Percentiles rank a stretch among this genome's conserved stretches.
Conservation (phyloP, 2,888 invertebrate genomes). For the Heliothis peltigera region DNA sequence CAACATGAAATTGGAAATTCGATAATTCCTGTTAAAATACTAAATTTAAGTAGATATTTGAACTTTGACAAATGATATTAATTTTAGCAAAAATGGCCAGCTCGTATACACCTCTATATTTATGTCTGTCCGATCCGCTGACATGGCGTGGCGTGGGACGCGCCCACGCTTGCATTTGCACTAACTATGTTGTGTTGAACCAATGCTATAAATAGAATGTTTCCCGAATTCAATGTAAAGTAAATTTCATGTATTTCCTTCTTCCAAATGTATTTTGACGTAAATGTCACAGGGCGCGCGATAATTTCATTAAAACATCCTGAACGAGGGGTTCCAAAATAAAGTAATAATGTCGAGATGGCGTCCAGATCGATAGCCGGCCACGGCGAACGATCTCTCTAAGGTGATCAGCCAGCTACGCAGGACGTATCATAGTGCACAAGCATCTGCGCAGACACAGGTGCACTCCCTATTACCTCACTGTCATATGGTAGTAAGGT, state of each 20-base stretch:
- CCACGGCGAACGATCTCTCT: too few relatives aligned
- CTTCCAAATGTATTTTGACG: neutral
- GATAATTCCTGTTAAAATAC: neutral
- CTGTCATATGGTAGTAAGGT: too few relatives aligned
- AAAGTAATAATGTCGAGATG: too few relatives aligned
- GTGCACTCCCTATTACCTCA: too few relatives aligned
- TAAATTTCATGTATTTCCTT: too few relatives aligned
- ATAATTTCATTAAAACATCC: too few relatives aligned
- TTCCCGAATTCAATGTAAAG: neutral
- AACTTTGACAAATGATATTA: neutral
- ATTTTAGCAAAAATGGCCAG: neutral
- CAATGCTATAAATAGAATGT: neutral
- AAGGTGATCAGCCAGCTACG: too few relatives aligned
- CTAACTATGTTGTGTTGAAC: neutral
- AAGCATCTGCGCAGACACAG: too few relatives aligned
- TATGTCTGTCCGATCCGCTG: neutral
- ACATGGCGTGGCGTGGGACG: neutral
- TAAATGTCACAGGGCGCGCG: too few relatives aligned
- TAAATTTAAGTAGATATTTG: neutral
- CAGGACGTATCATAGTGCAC: too few relatives aligned
- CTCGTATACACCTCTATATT: neutral
- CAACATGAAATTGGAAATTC: neutral
- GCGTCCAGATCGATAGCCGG: too few relatives aligned
- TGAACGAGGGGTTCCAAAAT: too few relatives aligned
- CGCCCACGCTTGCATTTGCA: neutral